Evolutionary conservation across 2,888 invertebrate genomes (phyloP).

Genomic region (Drosophila rubida): DNA sequence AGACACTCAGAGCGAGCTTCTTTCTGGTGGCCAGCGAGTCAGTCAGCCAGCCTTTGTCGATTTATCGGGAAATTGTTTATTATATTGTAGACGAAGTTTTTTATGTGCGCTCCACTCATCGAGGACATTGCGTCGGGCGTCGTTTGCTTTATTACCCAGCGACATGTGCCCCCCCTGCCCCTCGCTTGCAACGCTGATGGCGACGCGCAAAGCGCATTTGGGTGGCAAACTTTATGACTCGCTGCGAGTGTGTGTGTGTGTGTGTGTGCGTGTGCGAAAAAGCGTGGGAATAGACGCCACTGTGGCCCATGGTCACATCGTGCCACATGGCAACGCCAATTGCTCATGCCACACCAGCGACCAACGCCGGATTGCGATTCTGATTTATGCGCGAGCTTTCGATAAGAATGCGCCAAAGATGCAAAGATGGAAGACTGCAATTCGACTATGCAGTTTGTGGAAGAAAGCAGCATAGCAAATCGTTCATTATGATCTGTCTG

Average conservation of each 20-base stretch:
- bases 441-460: background rate
- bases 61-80: slow-evolving; percentile 79
- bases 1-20: background rate
- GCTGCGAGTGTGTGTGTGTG: slow-evolving; percentile 10
- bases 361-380: slow-evolving; percentile 42
- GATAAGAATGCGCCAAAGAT: slow-evolving; percentile 62
- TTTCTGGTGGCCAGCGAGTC: background rate
- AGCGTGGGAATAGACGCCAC: slow-evolving; percentile 68
- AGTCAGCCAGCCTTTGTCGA: slow-evolving; percentile 44
- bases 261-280: slow-evolving; percentile 34
- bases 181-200: slow-evolving; percentile 22
- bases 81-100: slow-evolving; percentile 71
- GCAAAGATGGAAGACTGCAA: slow-evolving; percentile 10
- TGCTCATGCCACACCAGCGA: slow-evolving; percentile 41
- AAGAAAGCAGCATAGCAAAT: background rate
- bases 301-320: slow-evolving; percentile 44
- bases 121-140: slow-evolving; percentile 56
- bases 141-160: slow-evolving; percentile 64
- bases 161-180: slow-evolving; percentile 20
- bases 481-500: background rate
- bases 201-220: slow-evolving; percentile 45
- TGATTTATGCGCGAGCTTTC: slow-evolving; percentile 70
- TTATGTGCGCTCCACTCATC: slow-evolving; percentile 62
- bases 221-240: slow-evolving; percentile 60
- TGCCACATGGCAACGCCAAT: slow-evolving; percentile 26